These are phyloP conservation scores for Sarcophaga bullata DNA, from an alignment of 1,140 invertebrate genomes.

Conservation along the genomic window DNA sequence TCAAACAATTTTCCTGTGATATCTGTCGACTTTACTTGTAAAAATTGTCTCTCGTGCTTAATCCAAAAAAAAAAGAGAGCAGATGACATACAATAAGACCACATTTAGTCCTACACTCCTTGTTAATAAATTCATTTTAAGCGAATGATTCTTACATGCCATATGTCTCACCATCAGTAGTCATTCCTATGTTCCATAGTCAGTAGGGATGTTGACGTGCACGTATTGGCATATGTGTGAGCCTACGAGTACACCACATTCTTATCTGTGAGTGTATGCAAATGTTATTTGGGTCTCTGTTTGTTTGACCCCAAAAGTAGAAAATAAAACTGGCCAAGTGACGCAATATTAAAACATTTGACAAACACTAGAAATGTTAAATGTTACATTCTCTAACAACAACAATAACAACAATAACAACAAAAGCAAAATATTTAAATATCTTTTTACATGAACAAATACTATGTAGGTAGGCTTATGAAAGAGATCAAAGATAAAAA, in stretches of 20 bases:
- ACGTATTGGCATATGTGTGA: not conserved
- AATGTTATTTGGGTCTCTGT: slow-evolving; percentile 10
- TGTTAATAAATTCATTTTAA: too few relatives aligned
- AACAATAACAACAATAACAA: not conserved
- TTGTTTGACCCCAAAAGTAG: slow-evolving; percentile 3
- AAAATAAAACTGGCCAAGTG: slow-evolving; percentile 2
- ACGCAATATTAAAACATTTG: slow-evolving; percentile 11
- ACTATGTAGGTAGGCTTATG: too few relatives aligned
- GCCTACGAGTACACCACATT: not conserved
- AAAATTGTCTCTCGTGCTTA: too few relatives aligned
- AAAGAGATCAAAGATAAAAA: not conserved
- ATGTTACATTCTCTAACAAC: not conserved
- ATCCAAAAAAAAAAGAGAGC: too few relatives aligned
- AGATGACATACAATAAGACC: too few relatives aligned
- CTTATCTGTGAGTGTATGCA: not conserved
- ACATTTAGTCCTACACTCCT: too few relatives aligned
- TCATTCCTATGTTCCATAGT: too few relatives aligned
- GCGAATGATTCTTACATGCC: too few relatives aligned
- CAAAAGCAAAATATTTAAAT: not conserved
- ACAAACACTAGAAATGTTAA: not conserved
- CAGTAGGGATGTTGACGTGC: not conserved
- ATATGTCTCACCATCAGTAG: too few relatives aligned
- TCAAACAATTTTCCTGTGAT: too few relatives aligned
- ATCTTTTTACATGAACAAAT: not conserved
- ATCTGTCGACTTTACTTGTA: too few relatives aligned